phyloP scores from a whole-genome alignment of 2,888 invertebrate species.

The Ochropleura plecta region DNA sequence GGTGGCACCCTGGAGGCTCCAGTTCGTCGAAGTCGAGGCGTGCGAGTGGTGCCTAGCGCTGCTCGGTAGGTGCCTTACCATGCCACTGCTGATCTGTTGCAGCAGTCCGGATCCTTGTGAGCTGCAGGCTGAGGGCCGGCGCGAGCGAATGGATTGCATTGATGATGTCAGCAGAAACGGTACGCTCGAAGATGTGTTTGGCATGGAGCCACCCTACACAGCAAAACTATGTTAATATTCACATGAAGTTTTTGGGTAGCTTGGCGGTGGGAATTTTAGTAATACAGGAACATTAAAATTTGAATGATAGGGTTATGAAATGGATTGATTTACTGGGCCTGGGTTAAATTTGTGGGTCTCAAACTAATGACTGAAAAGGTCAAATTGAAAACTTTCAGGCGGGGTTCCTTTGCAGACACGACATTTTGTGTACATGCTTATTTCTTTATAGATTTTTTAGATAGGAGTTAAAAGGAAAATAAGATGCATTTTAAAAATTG shows the following conservation, averaged over 20 bases:
- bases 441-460: neutral
- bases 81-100: slow-evolving; percentile 97
- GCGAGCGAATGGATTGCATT: slow-evolving; percentile 92
- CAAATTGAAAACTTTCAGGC: neutral
- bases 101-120: slow-evolving; percentile 94
- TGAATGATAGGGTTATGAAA: slow-evolving; percentile 3
- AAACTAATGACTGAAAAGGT: slow-evolving; percentile 6
- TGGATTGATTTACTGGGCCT: neutral
- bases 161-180: slow-evolving; percentile 94
- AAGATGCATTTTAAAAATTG: neutral
- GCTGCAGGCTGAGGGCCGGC: slow-evolving; percentile 92
- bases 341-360: neutral
- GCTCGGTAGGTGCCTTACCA: slow-evolving; percentile 96
- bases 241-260: slow-evolving; percentile 23
- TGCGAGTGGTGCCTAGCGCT: slow-evolving; percentile 88
- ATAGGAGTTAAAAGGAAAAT: neutral
- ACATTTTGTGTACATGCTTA: neutral
- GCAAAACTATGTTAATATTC: slow-evolving; percentile 51
- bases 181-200: slow-evolving; percentile 97
- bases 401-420: slow-evolving; percentile 8
- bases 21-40: slow-evolving; percentile 81
- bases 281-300: slow-evolving; percentile 4
- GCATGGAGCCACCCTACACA: slow-evolving; percentile 96
- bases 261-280: slow-evolving; percentile 28
- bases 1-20: slow-evolving; percentile 88